These are phyloP conservation scores for Melanotus villosus DNA, from an alignment of 2,888 invertebrate genomes.

Conservation along the genomic window DNA sequence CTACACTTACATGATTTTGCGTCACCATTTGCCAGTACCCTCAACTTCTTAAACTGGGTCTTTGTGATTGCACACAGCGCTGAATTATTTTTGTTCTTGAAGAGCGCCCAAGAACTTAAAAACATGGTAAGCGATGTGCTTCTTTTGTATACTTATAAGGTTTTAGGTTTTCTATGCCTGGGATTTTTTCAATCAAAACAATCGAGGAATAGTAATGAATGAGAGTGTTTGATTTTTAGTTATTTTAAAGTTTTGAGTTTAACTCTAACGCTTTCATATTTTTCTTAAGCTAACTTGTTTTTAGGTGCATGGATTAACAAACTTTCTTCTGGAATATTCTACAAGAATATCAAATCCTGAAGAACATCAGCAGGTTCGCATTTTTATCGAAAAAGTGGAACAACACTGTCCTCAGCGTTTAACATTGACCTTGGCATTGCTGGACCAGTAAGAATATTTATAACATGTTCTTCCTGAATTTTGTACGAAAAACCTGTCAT, in stretches of 20 bases:
- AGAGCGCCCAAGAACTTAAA: constrained; percentile 62
- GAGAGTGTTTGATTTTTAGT: no score
- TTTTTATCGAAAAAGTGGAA: constrained; percentile 65
- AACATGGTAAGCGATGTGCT: constrained; percentile 62
- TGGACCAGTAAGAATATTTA: constrained; percentile 64
- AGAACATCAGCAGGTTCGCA: constrained; percentile 65
- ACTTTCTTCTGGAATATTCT: constrained; percentile 64
- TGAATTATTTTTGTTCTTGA: constrained; percentile 63
- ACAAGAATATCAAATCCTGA: constrained; percentile 59
- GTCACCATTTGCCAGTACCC: constrained; percentile 57
- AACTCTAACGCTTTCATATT: no score
- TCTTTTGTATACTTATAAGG: no score
- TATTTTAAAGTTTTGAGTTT: no score
- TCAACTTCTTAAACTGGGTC: constrained; percentile 63
- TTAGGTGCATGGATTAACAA: constrained; percentile 63
- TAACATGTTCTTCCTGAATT: background rate
- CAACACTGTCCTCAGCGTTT: constrained; percentile 63
- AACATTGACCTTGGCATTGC: constrained; percentile 65
- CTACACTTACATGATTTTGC: constrained; percentile 60
- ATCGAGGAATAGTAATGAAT: no score
- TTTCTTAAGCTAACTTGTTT: no score
- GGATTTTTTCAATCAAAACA: constrained; percentile 2
- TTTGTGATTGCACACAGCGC: constrained; percentile 62
- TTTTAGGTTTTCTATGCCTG: background rate
- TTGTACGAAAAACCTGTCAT: background rate